Conservation (phyloP, 2,797 vertebrate species). For the Fringilla coelebs region DNA sequence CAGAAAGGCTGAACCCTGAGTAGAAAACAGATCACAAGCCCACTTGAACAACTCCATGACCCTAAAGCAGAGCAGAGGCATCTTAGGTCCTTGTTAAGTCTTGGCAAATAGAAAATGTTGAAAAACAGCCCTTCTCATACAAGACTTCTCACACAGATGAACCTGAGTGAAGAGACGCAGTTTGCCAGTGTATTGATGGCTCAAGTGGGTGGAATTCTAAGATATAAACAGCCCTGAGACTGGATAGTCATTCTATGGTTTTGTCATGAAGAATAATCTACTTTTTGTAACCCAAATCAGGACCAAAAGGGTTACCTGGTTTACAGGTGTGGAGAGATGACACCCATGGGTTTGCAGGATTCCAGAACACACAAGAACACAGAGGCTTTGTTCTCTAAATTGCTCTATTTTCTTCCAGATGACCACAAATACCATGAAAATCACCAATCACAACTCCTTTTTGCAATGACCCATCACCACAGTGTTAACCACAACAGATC, state of each 20-base stretch:
- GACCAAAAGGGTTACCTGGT: background rate
- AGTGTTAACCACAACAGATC: background rate
- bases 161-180: background rate
- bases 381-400: background rate
- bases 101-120: background rate
- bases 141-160: background rate
- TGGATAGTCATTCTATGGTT: background rate
- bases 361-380: too few species aligned
- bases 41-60: background rate
- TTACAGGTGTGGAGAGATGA: background rate
- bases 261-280: background rate
- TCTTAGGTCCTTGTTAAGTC: background rate
- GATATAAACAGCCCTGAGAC: background rate
- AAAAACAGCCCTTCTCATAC: background rate
- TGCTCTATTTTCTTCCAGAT: background rate
- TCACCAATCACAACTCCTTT: background rate
- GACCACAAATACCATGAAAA: background rate
- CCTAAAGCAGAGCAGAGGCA: background rate
- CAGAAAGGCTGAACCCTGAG: background rate
- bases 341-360: background rate
- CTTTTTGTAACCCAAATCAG: background rate
- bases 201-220: background rate
- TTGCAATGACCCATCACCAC: background rate
- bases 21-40: background rate
- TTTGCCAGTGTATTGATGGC: background rate